Base-by-base conservation (phyloP, 2,113 vertebrate species). In the Pelodiscus sinensis region DNA sequence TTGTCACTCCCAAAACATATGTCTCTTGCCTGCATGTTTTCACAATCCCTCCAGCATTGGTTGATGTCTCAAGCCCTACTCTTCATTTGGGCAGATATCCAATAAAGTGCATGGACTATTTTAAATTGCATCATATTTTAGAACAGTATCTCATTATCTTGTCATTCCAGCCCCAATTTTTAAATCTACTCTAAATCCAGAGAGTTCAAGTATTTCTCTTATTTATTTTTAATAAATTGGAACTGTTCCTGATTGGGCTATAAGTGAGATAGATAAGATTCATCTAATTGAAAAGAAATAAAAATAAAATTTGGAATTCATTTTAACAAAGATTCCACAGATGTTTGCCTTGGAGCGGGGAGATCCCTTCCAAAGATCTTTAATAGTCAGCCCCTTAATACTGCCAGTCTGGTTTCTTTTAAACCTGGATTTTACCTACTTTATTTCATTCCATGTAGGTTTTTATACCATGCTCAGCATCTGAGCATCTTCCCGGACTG, bases 91-190 rank as follows among this genome's bases (percentile, higher is more conserved):
- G 75, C 8, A 92, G 9, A 19, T 58, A 18, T 25, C 9, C 25
- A 83, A 4, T 12, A 78, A 29, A 2, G 8, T 58, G 62, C 50
- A 84, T 1, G 68, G 24, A 77, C 44, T 77, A 77, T 77, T 77
- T 50, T 77, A 24, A 90, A 13, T 10, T 79, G 35, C 15, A 84
- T 73, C 79, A 62, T 24, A 68, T 68, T 2, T 3, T 44, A 78
- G 5, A 1, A 55, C 11, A 79, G 1, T 77, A 7, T 82, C 44
- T 9, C 9, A 73, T 81, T 12, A 58, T 3, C 79, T 0, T 0
- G 1, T 27, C 58, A 75, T 80, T 90, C 51, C 50, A 87, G 87
- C 77, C 65, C 4, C 55, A 85, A 19, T 9, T 80, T 82, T 77
- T 71, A 78, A 85, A 83, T 9, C 19, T 19, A 54, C 27, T 68